Conservation (phyloP, 1,140 invertebrate genomes). For the Drosophila yakuba region DNA sequence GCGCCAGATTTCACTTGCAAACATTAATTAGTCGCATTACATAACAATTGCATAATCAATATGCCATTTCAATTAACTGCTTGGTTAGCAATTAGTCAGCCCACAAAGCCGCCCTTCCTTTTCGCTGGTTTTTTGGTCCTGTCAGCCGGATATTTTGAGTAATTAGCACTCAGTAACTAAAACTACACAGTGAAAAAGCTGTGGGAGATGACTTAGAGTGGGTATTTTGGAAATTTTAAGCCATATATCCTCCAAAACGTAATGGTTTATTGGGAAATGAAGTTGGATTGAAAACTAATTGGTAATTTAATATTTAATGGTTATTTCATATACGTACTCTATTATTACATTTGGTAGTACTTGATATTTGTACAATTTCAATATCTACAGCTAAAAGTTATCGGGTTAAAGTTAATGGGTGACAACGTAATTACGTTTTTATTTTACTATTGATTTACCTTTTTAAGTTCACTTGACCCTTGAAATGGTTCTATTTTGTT, state of each 20-base stretch:
- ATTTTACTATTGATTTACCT: neutral
- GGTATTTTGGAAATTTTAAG: too few relatives aligned
- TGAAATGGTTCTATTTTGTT: too few relatives aligned
- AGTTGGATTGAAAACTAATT: too few relatives aligned
- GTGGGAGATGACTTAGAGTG: neutral
- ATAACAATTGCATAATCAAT: slow-evolving; percentile 81
- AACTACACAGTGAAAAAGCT: slow-evolving; percentile 3
- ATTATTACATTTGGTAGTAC: too few relatives aligned
- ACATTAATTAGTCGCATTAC: slow-evolving; percentile 77
- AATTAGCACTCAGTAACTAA: slow-evolving; percentile 18
- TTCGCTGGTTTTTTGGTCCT: neutral
- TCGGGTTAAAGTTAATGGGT: too few relatives aligned
- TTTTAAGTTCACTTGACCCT: neutral
- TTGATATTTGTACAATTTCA: too few relatives aligned
- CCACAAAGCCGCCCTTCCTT: neutral
- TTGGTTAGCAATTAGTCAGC: slow-evolving; percentile 54
- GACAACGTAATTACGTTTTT: too few relatives aligned
- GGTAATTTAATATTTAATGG: too few relatives aligned
- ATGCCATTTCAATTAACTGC: slow-evolving; percentile 66
- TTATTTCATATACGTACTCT: too few relatives aligned
- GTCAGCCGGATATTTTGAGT: slow-evolving; percentile 1
- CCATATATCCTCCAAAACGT: too few relatives aligned
- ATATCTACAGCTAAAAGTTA: too few relatives aligned
- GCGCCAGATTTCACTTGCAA: slow-evolving; percentile 18
- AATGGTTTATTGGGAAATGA: too few relatives aligned